A percentile compares a stretch with the other conserved stretches of the same genome.
phyloP scores from a whole-genome alignment of 1,140 invertebrate genomes.

The Riptortus pedestris region DNA sequence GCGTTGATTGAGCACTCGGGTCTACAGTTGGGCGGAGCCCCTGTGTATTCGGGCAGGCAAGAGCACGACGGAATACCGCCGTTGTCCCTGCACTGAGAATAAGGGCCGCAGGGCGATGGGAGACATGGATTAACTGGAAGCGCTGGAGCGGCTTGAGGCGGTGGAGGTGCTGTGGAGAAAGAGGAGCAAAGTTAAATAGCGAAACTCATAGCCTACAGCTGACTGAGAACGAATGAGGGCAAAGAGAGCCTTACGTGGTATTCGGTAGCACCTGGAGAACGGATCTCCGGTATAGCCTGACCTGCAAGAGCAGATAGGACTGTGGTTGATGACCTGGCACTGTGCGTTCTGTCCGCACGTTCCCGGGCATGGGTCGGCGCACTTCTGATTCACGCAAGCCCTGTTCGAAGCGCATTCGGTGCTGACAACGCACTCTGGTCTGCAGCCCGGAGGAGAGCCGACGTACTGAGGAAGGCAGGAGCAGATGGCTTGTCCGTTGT shows the following conservation, averaged over 20 bases:
- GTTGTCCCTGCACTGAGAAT: slow-evolving; percentile 53
- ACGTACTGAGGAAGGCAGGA: slow-evolving; percentile 46
- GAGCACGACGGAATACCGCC: slow-evolving; percentile 38
- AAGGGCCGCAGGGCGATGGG: slow-evolving; percentile 60
- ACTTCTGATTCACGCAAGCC: slow-evolving; percentile 52
- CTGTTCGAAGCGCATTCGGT: slow-evolving; percentile 49
- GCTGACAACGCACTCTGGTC: slow-evolving; percentile 52
- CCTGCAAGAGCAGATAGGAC: slow-evolving; percentile 46
- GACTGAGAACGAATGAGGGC: no score
- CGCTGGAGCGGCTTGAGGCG: slow-evolving; percentile 39
- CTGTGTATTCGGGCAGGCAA: slow-evolving; percentile 50
- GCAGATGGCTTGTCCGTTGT: slow-evolving; percentile 47
- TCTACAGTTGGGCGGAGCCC: slow-evolving; percentile 52
- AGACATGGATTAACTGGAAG: slow-evolving; percentile 42
- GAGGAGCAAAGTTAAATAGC: not conserved
- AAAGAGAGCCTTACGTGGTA: slow-evolving; percentile 37
- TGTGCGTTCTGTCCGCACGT: slow-evolving; percentile 41
- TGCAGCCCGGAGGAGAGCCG: slow-evolving; percentile 49
- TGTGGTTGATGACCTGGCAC: slow-evolving; percentile 47
- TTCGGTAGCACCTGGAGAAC: slow-evolving; percentile 42
- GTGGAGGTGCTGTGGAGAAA: slow-evolving; percentile 24
- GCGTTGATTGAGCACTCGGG: slow-evolving; percentile 53
- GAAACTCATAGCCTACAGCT: no score
- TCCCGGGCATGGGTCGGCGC: slow-evolving; percentile 44
- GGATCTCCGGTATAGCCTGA: slow-evolving; percentile 45